Conservation (phyloP, 2,113 vertebrate species). For the Pitta sordida region DNA sequence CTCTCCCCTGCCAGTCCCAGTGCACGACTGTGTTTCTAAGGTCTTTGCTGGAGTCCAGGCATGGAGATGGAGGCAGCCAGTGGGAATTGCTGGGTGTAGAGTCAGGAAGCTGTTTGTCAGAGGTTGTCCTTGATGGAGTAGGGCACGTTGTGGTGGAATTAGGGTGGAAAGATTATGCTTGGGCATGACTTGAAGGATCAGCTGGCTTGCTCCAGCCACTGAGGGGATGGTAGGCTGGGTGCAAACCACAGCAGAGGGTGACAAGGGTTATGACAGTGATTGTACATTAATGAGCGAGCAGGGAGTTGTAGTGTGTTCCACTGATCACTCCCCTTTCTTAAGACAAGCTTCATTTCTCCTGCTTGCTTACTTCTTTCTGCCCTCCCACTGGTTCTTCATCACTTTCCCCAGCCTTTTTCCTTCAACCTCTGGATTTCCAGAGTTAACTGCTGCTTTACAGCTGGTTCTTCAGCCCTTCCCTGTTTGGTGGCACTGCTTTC, state of each 20-base stretch:
- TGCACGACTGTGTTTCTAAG: not conserved
- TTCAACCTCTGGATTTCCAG: not conserved
- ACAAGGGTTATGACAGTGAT: not conserved
- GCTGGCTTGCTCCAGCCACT: not conserved
- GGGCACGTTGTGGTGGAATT: not conserved
- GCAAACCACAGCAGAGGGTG: not conserved
- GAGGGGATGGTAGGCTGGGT: not conserved
- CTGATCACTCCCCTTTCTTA: not conserved
- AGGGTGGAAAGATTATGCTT: not conserved
- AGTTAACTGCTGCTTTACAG: not conserved
- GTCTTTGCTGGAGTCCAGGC: not conserved
- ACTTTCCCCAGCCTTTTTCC: not conserved
- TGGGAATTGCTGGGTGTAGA: not conserved
- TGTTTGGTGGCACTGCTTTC: not conserved
- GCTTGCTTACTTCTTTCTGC: not conserved
- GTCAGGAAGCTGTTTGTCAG: not conserved
- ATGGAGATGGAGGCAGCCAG: fast-evolving
- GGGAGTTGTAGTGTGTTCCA: not conserved
- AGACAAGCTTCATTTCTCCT: not conserved
- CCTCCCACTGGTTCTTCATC: not conserved
- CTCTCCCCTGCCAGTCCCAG: not conserved
- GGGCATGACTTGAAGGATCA: not conserved
- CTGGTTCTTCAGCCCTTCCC: not conserved
- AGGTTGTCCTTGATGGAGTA: not conserved
- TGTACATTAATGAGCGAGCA: not conserved